Evolutionary conservation across 2,888 invertebrate genomes (phyloP), one percentile per base, ranked within the genome.

Genomic region (Agrochola litura): DNA sequence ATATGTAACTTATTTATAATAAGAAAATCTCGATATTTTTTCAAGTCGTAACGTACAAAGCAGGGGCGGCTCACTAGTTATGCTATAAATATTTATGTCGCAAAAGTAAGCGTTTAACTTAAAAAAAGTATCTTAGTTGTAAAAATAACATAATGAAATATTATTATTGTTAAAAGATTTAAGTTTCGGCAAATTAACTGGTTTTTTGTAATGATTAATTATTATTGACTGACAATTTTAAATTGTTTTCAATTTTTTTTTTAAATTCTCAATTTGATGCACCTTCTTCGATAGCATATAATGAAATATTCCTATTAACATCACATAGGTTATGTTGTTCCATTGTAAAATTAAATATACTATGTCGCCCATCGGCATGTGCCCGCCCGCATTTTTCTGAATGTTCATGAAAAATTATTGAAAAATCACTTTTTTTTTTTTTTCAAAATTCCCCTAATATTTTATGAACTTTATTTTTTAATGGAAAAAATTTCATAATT

Each of bases 201-300:
- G 49, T 79, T 67, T 14, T n/a, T 63, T 77, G 71, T 79, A 73
- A 52, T 76, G 52, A 75, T 84, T 70, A 76, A 75, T 84, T 70
- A 76, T 77, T 74, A 67, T 71, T 74, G 79, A 87, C 83, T 79
- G 81, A 81, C 43, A 30, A 0, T 49, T 52, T 58, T 69, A 46
- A 19, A 60, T 65, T 63, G 54, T 61, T 64, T 69, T 76, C 22
- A 4, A 30, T 10, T 3, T 22, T 60, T 22, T 60, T 68, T 67
- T 46, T 56, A 8, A n/a, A 30, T 22, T 22, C 46, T 4, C 19
- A 2, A 22, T 30, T 67, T 30, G 49, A 30, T 30, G 22, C 30
- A 9, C 3, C 1, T 66, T 49, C 22, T 22, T 67, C 6, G 37
- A 16, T 67, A 6, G 2, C 3, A 8, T 22, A n/a, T 5, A n/a